phyloP scores from a whole-genome alignment of 2,888 invertebrate species.

The Leptura quadrifasciata region DNA sequence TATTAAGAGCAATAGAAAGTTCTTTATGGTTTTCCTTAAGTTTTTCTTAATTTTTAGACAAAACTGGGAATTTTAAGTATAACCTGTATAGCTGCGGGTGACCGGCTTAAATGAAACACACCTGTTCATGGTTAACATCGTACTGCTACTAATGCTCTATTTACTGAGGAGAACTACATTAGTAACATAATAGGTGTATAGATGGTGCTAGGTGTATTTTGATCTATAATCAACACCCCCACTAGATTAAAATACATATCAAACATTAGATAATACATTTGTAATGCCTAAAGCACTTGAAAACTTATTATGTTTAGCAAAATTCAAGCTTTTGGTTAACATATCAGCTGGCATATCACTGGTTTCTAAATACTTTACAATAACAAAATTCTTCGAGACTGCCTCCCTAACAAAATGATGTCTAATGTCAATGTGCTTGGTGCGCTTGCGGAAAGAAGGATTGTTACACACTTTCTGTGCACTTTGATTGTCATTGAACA shows the following conservation, averaged over 20 bases:
- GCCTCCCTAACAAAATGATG: constrained; percentile 1
- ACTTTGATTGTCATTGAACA: constrained; percentile 2
- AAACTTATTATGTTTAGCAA: neutral
- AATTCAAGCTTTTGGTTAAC: constrained; percentile 19
- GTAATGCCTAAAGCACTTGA: no score
- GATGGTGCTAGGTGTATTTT: neutral
- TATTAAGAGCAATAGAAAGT: no score
- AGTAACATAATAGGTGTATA: no score
- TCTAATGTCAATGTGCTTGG: neutral
- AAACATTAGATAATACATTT: no score
- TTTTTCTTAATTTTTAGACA: no score
- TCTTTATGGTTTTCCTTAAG: no score
- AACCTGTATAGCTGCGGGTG: no score
- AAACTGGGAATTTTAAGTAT: no score
- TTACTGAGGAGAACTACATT: no score
- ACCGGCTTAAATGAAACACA: no score
- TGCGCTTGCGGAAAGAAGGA: neutral
- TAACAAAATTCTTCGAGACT: neutral
- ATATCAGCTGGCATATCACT: constrained; percentile 17
- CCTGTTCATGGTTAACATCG: no score
- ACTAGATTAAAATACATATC: neutral
- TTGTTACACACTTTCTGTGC: neutral
- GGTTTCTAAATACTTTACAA: neutral
- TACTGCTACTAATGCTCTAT: no score
- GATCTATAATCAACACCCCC: neutral